Base-by-base conservation (phyloP, 2,113 vertebrate species). In the Pyrgilauda ruficollis region DNA sequence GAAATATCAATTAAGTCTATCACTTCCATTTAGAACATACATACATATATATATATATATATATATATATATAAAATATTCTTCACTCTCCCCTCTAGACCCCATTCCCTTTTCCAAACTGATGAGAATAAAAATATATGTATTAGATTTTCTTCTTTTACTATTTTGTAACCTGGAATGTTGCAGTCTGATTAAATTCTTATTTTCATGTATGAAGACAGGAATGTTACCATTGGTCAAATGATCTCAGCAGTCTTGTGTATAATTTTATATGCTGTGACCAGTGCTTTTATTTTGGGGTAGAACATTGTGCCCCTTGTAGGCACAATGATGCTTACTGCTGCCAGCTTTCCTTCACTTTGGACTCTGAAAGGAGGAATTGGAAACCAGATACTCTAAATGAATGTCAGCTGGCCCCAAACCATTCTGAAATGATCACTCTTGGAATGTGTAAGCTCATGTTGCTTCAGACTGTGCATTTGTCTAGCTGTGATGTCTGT, bases 271-370 rank as follows among this genome's bases (percentile, higher is more conserved):
- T 53, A 28, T 63, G 30, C 22, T 87, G 68, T 70, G 75, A 88
- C 30, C 76, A 76, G 28, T 30, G 47, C 55, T 92, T 90, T 94
- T 97, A 96, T 97, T 97, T 97, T 95, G 62, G 78, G 66, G 22
- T 81, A 46, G 94, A 80, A 93, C 75, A 94, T 12, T 84, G 37
- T 94, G 69, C 66, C 50, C 84, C 62, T 95, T 0, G 0, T 33
- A 77, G 83, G 49, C 83, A 37, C 81, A 43, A n/a, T 59, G 76
- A 92, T 84, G 59, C 28, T 53, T 63, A 44, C 9, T 47, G 31
- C 84, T 93, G 58, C 62, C 64, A 75, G 31, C 30, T 59, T 46
- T 90, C 47, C 43, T 91, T 89, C 2, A 7, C 37, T 87, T 66
- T 0, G 3, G n/a, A 23, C 44, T 84, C 27, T 63, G 61, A 90